phyloP scores from a whole-genome alignment of 2,888 invertebrate species.

The Brachypalpus laphriformis region DNA sequence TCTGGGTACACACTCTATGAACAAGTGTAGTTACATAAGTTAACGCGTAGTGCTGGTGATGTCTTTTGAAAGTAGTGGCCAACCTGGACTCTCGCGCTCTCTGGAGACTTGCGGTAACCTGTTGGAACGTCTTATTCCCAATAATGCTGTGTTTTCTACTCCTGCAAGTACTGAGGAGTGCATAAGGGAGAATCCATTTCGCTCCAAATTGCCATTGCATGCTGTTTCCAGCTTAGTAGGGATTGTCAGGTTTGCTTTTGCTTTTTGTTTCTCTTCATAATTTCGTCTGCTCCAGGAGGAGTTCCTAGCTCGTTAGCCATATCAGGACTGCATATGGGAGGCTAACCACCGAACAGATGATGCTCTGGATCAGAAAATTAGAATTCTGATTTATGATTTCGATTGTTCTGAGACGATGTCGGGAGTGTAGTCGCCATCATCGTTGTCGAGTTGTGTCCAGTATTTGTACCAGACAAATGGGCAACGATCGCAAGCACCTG shows the following conservation, averaged over 20 bases:
- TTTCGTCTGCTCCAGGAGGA: constrained; percentile 23
- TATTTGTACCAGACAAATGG: constrained; percentile 59
- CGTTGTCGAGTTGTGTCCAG: constrained; percentile 22
- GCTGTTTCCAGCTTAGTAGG: constrained; percentile 47
- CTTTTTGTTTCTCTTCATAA: neutral
- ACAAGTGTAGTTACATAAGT: constrained; percentile 69
- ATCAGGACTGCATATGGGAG: constrained; percentile 43
- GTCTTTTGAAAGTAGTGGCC: neutral
- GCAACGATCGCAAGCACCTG: constrained; percentile 50
- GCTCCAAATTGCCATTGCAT: constrained; percentile 59
- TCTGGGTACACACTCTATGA: constrained; percentile 41
- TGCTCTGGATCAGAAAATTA: constrained; percentile 63
- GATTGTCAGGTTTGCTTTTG: constrained; percentile 30
- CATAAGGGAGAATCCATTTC: constrained; percentile 35
- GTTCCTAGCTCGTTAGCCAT: constrained; percentile 68
- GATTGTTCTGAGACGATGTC: constrained; percentile 46
- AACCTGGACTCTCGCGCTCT: constrained; percentile 22
- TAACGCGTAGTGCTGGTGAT: constrained; percentile 49
- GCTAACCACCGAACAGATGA: constrained; percentile 43
- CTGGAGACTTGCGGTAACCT: constrained; percentile 16
- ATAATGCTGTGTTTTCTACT: constrained; percentile 12
- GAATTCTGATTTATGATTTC: constrained; percentile 71
- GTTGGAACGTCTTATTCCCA: constrained; percentile 59
- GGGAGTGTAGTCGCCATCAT: neutral
- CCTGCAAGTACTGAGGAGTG: neutral